Conservation (phyloP, 2,888 invertebrate genomes). For the Xylota segnis region DNA sequence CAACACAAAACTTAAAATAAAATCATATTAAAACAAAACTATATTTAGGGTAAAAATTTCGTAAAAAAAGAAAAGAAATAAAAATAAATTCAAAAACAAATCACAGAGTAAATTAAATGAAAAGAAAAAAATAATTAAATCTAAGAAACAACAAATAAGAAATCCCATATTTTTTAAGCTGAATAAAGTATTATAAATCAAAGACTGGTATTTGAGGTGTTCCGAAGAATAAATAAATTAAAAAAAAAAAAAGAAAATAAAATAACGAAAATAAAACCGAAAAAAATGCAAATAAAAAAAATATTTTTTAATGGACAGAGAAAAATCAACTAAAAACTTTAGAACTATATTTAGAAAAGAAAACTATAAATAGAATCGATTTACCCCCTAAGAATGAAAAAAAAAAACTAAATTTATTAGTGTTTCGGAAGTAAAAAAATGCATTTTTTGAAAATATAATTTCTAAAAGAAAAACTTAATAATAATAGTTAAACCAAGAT, state of each 20-base stretch:
- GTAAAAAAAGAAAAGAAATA: constrained; percentile 54
- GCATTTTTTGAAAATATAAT: constrained; percentile 49
- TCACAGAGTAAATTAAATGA: constrained; percentile 64
- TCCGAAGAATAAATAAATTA: constrained; percentile 83
- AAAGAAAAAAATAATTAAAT: constrained; percentile 45
- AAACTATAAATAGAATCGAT: constrained; percentile 67
- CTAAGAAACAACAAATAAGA: constrained; percentile 77
- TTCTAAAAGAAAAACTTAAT: constrained; percentile 41
- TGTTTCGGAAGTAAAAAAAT: constrained; percentile 44
- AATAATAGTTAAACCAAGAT: constrained; percentile 52
- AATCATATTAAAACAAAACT: constrained; percentile 42
- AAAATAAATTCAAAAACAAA: constrained; percentile 66
- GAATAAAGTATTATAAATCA: constrained; percentile 81
- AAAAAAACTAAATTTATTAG: constrained; percentile 48
- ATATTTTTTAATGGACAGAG: constrained; percentile 70
- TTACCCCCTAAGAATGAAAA: constrained; percentile 57
- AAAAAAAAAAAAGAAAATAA: constrained; percentile 64
- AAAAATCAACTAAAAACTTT: constrained; percentile 68
- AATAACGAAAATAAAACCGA: constrained; percentile 52
- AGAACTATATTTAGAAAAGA: constrained; percentile 64
- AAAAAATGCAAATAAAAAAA: constrained; percentile 60
- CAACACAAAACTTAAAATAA: constrained; percentile 50
- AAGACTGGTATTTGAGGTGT: constrained; percentile 85
- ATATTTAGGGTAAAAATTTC: constrained; percentile 68
- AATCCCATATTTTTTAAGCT: constrained; percentile 76